Evolutionary conservation across 2,113 vertebrate species (phyloP).

Genomic region (Rhinolophus sinicus): DNA sequence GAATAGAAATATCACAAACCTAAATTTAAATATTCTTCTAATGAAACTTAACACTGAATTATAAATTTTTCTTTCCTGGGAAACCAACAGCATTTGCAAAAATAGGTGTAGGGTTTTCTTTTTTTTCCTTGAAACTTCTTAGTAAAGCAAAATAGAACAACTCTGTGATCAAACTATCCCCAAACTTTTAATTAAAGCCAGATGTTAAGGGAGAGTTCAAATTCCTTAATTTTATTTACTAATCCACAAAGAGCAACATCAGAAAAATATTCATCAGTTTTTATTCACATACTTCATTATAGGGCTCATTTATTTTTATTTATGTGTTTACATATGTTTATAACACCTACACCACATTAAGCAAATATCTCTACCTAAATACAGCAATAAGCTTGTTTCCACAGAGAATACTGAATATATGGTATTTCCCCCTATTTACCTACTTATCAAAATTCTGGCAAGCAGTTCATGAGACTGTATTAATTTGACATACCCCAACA

Average conservation of each 20-base stretch:
- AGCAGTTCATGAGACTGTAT: not conserved
- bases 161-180: constrained; percentile 33
- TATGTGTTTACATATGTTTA: not conserved
- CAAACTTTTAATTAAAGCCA: constrained; percentile 57
- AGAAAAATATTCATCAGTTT: not conserved
- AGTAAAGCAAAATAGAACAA: constrained; percentile 31
- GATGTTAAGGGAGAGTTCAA: constrained; percentile 5
- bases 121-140: constrained; percentile 10
- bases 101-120: not conserved
- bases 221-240: constrained; percentile 34
- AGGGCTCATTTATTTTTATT: not conserved
- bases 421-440: not conserved
- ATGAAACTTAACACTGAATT: constrained; percentile 28
- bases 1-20: not conserved
- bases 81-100: not conserved
- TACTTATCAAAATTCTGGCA: not conserved
- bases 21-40: constrained; percentile 48
- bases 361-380: constrained; percentile 50
- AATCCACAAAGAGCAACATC: not conserved
- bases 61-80: not conserved
- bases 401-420: not conserved
- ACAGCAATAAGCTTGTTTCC: not conserved
- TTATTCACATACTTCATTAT: constrained; percentile 17
- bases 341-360: not conserved
- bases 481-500: constrained; percentile 31